Conservation (phyloP, 2,113 vertebrate species). For the Physeter macrocephalus region DNA sequence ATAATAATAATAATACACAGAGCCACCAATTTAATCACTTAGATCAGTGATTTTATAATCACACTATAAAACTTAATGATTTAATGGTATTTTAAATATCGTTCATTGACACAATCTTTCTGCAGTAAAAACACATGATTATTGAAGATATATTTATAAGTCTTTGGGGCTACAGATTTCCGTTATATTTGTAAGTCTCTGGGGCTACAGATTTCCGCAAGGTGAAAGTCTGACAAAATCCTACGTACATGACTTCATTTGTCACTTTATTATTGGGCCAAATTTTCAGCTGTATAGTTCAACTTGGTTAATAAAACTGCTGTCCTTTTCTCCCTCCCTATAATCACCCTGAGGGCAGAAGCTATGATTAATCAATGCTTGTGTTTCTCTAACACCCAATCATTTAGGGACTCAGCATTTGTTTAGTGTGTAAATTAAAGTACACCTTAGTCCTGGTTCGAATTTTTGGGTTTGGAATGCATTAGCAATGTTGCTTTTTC, state of each 20-base stretch:
- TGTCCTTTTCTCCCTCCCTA: not conserved
- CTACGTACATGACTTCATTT: not conserved
- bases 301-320: not conserved
- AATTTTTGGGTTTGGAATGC: not conserved
- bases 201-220: not conserved
- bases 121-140: not conserved
- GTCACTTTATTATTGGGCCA: not conserved
- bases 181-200: not conserved
- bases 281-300: not conserved
- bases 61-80: conserved; percentile 18
- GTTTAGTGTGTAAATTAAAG: not conserved
- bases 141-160: not conserved
- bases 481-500: not conserved
- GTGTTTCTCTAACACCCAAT: not conserved
- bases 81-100: not conserved
- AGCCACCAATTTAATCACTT: not conserved
- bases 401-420: not conserved
- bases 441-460: not conserved
- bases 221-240: conserved; percentile 4
- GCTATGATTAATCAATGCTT: not conserved
- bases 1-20: no score
- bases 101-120: not conserved
- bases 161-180: not conserved
- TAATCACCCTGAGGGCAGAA: not conserved
- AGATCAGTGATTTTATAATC: not conserved